These are phyloP conservation scores for Marmota monax DNA, from an alignment of 2,113 vertebrate genomes.

Conservation along the genomic window DNA sequence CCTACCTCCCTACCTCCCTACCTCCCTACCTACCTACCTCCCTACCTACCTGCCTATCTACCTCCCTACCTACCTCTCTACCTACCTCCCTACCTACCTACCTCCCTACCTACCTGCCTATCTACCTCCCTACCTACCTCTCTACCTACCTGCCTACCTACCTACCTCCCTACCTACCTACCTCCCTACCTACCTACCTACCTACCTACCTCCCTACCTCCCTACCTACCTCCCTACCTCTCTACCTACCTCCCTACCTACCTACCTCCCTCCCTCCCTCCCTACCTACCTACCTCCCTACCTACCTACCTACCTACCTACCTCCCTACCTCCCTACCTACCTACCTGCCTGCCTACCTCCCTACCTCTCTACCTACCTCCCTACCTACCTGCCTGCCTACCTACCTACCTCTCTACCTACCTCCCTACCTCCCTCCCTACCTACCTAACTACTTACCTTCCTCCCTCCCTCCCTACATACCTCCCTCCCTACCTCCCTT, in stretches of 20 bases:
- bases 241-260: too few species aligned
- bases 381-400: rapidly evolving
- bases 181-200: rapidly evolving
- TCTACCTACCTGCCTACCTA: rapidly evolving
- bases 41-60: too few species aligned
- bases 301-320: too few species aligned
- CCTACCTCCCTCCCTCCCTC: rapidly evolving
- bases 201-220: too few species aligned
- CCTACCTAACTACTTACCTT: rapidly evolving
- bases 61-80: rapidly evolving
- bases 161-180: too few species aligned
- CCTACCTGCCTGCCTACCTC: rapidly evolving
- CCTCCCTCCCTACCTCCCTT: too few species aligned
- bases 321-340: too few species aligned
- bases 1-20: too few species aligned
- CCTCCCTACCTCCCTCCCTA: too few species aligned
- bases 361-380: rapidly evolving
- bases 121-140: rapidly evolving
- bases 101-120: rapidly evolving
- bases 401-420: rapidly evolving
- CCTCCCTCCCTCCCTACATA: rapidly evolving
- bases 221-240: rapidly evolving
- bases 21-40: too few species aligned
- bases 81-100: too few species aligned
- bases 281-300: rapidly evolving